Base-by-base conservation (phyloP, 2,888 invertebrate species). In the Idaea biselata region DNA sequence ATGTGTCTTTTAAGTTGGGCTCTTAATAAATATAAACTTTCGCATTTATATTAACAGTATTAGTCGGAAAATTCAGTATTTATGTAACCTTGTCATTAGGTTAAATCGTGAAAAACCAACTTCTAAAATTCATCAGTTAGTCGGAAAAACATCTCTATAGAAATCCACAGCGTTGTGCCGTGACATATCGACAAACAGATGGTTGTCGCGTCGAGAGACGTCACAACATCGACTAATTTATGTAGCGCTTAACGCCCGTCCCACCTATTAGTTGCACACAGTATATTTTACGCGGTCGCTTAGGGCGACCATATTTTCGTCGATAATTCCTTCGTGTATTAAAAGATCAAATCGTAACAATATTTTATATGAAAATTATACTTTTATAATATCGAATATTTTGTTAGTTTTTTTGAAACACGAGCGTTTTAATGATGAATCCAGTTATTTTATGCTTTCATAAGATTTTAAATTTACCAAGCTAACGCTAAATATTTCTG, bases 161-260 rank as follows among this genome's bases (percentile, higher is more conserved):
- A 80, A 70, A 77, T 83, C 72, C 73, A 60, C 81, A 83, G 83
- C 81, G 83, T 72, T 83, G 85, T 73, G 75, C 77, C 76, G 79
- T 90, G 91, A 93, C 90, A 89, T 90, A 91, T 90, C 89, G 90
- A 89, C 84, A 89, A 90, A 91, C 92, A 93, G 91, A 91, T 92
- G 91, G 88, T 78, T 79, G 74, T 74, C 70, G 80, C 78, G 85
- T 76, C 76, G 73, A 77, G 81, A 79, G 81, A 82, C 89, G 91
- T 91, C 92, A 92, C 88, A 92, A 90, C 91, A 90, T 81, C 83
- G 78, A 77, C 86, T 91, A 90, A 92, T 93, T 92, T 93, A 93
- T 91, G 88, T 83, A 80, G 88, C 87, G 83, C 91, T 90, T 92
- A 90, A 89, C 91, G 86, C 90, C 84, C 88, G 88, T 83, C 88